Evolutionary conservation across 2,888 invertebrate genomes (phyloP).

Genomic region (Drosophila mercatorum): DNA sequence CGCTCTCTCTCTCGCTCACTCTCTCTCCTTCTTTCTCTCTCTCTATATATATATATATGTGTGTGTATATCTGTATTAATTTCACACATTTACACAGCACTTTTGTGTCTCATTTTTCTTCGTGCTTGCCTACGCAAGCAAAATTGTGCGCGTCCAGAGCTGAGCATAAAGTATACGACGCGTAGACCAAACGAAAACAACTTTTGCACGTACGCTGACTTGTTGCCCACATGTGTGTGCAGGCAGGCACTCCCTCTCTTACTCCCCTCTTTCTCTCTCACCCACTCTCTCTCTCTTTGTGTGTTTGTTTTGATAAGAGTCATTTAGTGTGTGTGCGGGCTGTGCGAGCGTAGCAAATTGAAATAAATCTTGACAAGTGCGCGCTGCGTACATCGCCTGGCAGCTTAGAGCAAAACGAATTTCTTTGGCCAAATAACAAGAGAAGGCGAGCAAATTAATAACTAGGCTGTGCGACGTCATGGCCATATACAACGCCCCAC

Average conservation of each 20-base stretch:
- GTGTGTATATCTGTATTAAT: constrained; percentile 52
- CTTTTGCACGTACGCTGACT: constrained; percentile 49
- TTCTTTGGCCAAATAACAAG: constrained; percentile 26
- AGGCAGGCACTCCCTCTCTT: not conserved
- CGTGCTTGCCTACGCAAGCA: constrained; percentile 37
- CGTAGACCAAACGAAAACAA: constrained; percentile 32
- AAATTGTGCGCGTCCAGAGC: not conserved
- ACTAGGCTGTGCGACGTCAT: constrained; percentile 47
- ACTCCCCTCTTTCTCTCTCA: not conserved
- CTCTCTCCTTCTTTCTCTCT: no score
- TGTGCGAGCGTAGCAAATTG: constrained; percentile 62
- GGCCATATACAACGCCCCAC: constrained; percentile 10
- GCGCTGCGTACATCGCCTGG: constrained; percentile 53
- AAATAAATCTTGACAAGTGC: constrained; percentile 77
- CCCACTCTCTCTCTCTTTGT: constrained; percentile 3
- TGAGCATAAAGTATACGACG: constrained; percentile 49
- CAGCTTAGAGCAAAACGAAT: constrained; percentile 31
- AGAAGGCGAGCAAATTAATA: constrained; percentile 54
- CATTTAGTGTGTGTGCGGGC: constrained; percentile 40
- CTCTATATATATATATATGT: no score
- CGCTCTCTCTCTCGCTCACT: not conserved
- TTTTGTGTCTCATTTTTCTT: constrained; percentile 68
- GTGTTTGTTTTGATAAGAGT: constrained; percentile 60
- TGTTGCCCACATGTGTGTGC: constrained; percentile 48
- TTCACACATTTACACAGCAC: constrained; percentile 74